Conservation (phyloP, 2,797 vertebrate species). For the Zalophus californianus region DNA sequence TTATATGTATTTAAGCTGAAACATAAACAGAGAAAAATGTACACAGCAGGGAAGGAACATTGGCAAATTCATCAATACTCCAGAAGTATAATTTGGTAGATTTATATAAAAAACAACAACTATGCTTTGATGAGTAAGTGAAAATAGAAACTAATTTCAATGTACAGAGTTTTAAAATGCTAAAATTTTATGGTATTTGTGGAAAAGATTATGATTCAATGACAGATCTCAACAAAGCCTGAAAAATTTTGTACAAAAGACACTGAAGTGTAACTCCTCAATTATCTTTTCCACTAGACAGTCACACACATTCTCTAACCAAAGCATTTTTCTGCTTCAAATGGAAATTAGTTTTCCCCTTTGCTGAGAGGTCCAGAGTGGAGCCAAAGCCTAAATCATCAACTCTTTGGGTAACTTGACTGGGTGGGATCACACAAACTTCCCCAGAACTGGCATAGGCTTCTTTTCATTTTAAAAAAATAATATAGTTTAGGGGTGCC, state of each 20-base stretch:
- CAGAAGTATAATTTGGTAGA: constrained; percentile 16
- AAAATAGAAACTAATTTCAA: constrained; percentile 11
- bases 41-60: background rate
- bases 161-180: background rate
- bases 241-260: constrained; percentile 7
- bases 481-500: background rate
- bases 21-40: constrained; percentile 4
- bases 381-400: background rate
- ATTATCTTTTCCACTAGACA: constrained; percentile 4
- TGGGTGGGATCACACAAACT: background rate
- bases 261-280: background rate
- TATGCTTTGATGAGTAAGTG: background rate
- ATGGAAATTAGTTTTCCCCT: constrained; percentile 10
- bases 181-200: constrained; percentile 27
- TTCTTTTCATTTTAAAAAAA: background rate
- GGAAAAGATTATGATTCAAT: constrained; percentile 26
- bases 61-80: constrained; percentile 38
- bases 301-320: background rate
- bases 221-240: constrained; percentile 39
- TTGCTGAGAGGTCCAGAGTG: constrained; percentile 15
- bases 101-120: background rate
- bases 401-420: constrained; percentile 23
- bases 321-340: constrained; percentile 3
- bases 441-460: background rate
- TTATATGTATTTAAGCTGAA: constrained; percentile 21